Evolutionary conservation across 1,140 invertebrate species (phyloP), one percentile per base, ranked within the genome.

Genomic region (Cydia splendana): DNA sequence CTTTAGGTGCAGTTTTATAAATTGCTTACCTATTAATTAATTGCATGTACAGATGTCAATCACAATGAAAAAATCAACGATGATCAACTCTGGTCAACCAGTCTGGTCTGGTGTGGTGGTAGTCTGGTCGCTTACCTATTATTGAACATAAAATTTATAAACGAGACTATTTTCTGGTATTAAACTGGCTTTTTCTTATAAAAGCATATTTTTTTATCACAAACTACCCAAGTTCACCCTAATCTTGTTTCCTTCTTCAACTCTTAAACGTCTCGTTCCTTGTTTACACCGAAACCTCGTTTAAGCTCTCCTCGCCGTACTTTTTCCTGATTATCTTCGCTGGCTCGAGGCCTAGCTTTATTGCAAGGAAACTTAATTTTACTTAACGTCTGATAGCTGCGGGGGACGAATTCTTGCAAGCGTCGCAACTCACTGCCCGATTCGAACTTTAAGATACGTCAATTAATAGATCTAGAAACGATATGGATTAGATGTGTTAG

Each of bases 281-380:
- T 74, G 73, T 74, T 74, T 74, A 71, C 67, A 71, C 67, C 67
- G 67, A 71, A 71, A 71, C 38, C 67, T 71, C 67, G 38, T 71
- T 71, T 71, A 71, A n/a, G 1, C 45, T 13, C 42, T 74, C 45
- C 69, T n/a, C 71, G n/a, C 38, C 48, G 18, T 74, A 53, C 73
- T 74, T 74, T 74, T 74, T 74, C 73, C 10, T 74, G 73, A 74
- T 74, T 48, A 53, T 53, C 45, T 74, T 15, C 13, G 42, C 20
- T 74, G 13, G 13, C 57, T 75, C 45, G 75, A 75, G 51, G 51
- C 15, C 34, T 51, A 51, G 38, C 38, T 69, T 34, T 69, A 69
- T 69, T 69, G 65, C 65, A n/a, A 69, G 65, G 65, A 71, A 71
- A 71, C 30, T 71, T 71, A 71, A 71, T 71, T 71, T 42, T 42